Evolutionary conservation across 2,888 invertebrate species (phyloP).

Genomic region (Aphodius sticticus): DNA sequence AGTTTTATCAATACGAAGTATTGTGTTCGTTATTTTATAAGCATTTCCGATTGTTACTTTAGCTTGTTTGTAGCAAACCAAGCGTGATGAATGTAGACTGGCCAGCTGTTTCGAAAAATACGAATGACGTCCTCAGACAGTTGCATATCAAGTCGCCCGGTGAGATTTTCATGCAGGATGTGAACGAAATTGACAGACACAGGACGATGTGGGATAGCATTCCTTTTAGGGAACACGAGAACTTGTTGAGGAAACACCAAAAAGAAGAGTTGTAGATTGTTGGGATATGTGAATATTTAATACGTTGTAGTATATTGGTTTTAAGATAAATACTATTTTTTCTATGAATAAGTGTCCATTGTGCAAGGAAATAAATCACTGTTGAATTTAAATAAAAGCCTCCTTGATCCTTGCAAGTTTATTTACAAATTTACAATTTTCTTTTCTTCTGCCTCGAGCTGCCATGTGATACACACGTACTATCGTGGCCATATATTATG

Average conservation of each 20-base stretch:
- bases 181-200: conserved; percentile 30
- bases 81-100: conserved; percentile 24
- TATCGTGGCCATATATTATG: too few species aligned
- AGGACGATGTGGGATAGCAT: conserved; percentile 29
- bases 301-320: neutral
- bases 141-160: conserved; percentile 34
- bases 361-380: too few species aligned
- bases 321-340: too few species aligned
- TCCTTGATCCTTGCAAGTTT: too few species aligned
- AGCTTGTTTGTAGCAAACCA: conserved; percentile 26
- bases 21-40: neutral
- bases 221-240: conserved; percentile 33
- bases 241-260: conserved; percentile 20
- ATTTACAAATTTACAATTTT: too few species aligned
- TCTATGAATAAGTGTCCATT: too few species aligned
- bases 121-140: conserved; percentile 21
- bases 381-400: too few species aligned
- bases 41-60: neutral
- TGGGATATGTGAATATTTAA: neutral
- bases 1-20: conserved; percentile 24
- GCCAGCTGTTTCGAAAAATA: conserved; percentile 26
- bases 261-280: conserved; percentile 26
- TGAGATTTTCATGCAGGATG: conserved; percentile 30
- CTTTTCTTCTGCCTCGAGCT: too few species aligned
- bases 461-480: too few species aligned